A percentile compares a stretch with the other conserved stretches of the same genome.
These are phyloP conservation scores for Coleophora deauratella DNA, from an alignment of 2,888 invertebrate species.

Conservation along the genomic window DNA sequence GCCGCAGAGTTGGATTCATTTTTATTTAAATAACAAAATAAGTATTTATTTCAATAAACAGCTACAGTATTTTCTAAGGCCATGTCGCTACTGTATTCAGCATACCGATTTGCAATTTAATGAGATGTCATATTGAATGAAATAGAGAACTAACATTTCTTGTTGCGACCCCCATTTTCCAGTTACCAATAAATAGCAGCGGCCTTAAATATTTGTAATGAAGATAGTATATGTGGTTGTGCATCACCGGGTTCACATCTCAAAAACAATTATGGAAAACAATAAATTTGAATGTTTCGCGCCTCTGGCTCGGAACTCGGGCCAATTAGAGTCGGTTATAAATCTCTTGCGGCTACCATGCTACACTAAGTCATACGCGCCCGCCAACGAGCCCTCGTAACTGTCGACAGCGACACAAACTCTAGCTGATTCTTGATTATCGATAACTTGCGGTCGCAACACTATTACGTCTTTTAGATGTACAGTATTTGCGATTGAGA, in stretches of 20 bases:
- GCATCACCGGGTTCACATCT: slow-evolving; percentile 39
- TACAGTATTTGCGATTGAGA: background rate
- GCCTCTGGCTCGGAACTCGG: slow-evolving; percentile 62
- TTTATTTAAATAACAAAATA: too few species aligned
- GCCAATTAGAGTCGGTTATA: slow-evolving; percentile 69
- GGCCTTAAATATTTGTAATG: slow-evolving; percentile 30
- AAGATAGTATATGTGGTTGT: slow-evolving; percentile 40
- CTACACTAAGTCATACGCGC: slow-evolving; percentile 70
- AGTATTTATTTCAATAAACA: too few species aligned
- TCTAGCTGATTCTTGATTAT: slow-evolving; percentile 55
- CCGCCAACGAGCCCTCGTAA: slow-evolving; percentile 48
- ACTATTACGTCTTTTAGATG: slow-evolving; percentile 22
- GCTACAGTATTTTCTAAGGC: slow-evolving; percentile 2
- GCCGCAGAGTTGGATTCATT: background rate
- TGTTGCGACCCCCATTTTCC: slow-evolving; percentile 11
- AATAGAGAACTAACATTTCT: slow-evolving; percentile 16
- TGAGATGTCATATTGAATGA: slow-evolving; percentile 14
- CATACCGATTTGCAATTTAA: slow-evolving; percentile 16
- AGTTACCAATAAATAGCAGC: slow-evolving; percentile 11
- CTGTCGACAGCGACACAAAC: slow-evolving; percentile 55
- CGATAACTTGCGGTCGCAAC: slow-evolving; percentile 37
- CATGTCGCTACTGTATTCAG: slow-evolving; percentile 12
- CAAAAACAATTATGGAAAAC: slow-evolving; percentile 67
- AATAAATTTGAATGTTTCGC: slow-evolving; percentile 64
- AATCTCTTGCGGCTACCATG: slow-evolving; percentile 66